A percentile compares a stretch with the other conserved stretches of the same genome.
phyloP scores from a whole-genome alignment of 2,888 invertebrate genomes.

The Meiosimyza platycephala region DNA sequence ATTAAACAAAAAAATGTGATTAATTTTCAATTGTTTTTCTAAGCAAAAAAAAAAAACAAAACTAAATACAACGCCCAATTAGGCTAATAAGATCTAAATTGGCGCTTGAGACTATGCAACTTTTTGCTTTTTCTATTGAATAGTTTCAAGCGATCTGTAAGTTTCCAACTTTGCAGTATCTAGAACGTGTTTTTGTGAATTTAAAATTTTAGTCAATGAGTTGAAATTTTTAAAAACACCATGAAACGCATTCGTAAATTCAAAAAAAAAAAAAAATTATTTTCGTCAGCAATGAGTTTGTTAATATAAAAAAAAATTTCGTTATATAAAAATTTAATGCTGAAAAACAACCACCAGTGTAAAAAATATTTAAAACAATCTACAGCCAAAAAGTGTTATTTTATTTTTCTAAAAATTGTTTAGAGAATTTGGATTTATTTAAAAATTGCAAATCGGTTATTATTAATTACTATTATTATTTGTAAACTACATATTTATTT shows the following conservation, averaged over 20 bases:
- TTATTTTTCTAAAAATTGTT: slow-evolving; percentile 39
- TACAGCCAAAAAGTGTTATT: slow-evolving; percentile 60
- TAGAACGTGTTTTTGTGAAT: too few species aligned
- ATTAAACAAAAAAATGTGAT: slow-evolving; percentile 58
- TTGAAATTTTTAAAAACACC: too few species aligned
- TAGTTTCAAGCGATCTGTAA: too few species aligned
- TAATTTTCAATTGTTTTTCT: slow-evolving; percentile 33
- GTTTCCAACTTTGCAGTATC: too few species aligned
- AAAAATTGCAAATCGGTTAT: not conserved
- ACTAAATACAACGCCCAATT: not conserved
- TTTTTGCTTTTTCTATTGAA: not conserved
- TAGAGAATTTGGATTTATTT: not conserved
- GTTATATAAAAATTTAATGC: slow-evolving; percentile 8
- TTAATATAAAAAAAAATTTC: slow-evolving; percentile 35
- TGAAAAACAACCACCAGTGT: slow-evolving; percentile 39
- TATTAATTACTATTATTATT: slow-evolving; percentile 9
- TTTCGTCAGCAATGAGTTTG: slow-evolving; percentile 51
- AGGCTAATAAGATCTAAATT: too few species aligned
- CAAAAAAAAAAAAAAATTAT: too few species aligned
- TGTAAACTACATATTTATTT: slow-evolving; percentile 13
- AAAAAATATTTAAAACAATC: slow-evolving; percentile 51
- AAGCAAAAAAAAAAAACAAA: slow-evolving; percentile 24
- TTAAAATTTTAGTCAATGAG: too few species aligned
- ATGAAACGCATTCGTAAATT: too few species aligned
- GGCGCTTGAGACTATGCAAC: not conserved